Base-by-base conservation (phyloP, 2,888 invertebrate genomes). In the Cerastis rubricosa region DNA sequence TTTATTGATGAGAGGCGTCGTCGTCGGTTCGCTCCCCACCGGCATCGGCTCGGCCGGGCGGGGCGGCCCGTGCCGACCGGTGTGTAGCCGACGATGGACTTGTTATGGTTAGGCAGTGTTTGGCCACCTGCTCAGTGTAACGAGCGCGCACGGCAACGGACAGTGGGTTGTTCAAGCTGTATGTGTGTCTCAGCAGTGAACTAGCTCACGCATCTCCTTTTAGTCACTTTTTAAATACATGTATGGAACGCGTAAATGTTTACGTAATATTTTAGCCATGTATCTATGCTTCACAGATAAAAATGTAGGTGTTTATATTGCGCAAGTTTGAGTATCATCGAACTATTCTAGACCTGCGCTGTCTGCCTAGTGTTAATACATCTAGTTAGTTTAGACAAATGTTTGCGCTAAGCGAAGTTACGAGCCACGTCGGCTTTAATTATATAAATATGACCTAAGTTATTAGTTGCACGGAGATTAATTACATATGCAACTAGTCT, bases 51-150 rank as follows among this genome's bases (percentile, higher is more conserved):
- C 8, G 19, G n/a, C 1, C 11, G n/a, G n/a, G n/a, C n/a, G n/a
- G 29, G 2, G 3, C 25, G 19, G 47, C 22, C 12, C 54, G 64
- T 19, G 11, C 25, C 47, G 54, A 43, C 29, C 47, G 45, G 40
- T 0, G 8, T 29, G 49, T 5, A 22, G 19, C 29, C 17, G 80
- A 22, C n/a, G 78, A 66, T 35, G 57, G 78, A 59, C n/a, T 8
- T 81, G 72, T 78, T 81, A 51, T 71, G 74, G 49, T 78, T 22
- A 40, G 45, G 25, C 40, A 25, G 59, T 80, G 85, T 85, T 78
- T 71, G 64, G 54, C 43, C 82, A 74, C 73, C 73, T 85, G 81
- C 69, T 67, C 61, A 54, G 73, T 84, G 51, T 73, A n/a, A 25
- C 22, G 45, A 22, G 29, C 45, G 43, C 25, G 22, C 25, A 35